Percentiles rank a stretch among this genome's conserved stretches.
Evolutionary conservation across 2,888 invertebrate species (phyloP).

Genomic region (Drosophila pegasa): DNA sequence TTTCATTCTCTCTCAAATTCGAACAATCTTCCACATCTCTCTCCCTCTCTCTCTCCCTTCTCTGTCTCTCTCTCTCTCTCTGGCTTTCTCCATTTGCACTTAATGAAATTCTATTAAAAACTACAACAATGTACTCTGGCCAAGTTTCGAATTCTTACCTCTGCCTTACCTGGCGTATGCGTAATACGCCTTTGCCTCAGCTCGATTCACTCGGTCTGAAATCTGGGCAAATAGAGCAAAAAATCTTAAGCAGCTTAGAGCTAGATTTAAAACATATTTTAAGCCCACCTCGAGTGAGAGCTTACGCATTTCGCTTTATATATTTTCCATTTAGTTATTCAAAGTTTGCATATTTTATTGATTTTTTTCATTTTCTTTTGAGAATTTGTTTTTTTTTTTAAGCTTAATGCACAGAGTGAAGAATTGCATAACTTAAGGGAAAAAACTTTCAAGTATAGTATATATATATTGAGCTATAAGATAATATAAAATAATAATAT

Average conservation of each 20-base stretch:
- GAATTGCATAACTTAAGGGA: neutral
- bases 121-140: constrained; percentile 64
- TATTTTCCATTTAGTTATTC: neutral
- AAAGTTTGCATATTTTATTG: neutral
- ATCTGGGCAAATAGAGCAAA: neutral
- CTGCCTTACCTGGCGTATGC: constrained; percentile 65
- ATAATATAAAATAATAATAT: too few species aligned
- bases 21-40: constrained; percentile 1
- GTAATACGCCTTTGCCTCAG: constrained; percentile 48
- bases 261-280: neutral
- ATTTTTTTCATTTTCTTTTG: neutral
- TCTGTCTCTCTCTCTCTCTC: neutral
- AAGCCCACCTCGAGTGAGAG: neutral
- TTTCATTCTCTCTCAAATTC: constrained; percentile 36
- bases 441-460: too few species aligned
- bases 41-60: neutral
- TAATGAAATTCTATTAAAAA: constrained; percentile 81
- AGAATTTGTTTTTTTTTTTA: too few species aligned
- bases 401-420: neutral
- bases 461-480: too few species aligned
- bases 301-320: neutral
- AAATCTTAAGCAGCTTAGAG: neutral
- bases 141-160: constrained; percentile 17
- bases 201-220: neutral
- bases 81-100: constrained; percentile 33